A percentile compares a stretch with the other conserved stretches of the same genome.
Evolutionary conservation across 2,888 invertebrate genomes (phyloP).

Genomic region (Rotaria macrura): DNA sequence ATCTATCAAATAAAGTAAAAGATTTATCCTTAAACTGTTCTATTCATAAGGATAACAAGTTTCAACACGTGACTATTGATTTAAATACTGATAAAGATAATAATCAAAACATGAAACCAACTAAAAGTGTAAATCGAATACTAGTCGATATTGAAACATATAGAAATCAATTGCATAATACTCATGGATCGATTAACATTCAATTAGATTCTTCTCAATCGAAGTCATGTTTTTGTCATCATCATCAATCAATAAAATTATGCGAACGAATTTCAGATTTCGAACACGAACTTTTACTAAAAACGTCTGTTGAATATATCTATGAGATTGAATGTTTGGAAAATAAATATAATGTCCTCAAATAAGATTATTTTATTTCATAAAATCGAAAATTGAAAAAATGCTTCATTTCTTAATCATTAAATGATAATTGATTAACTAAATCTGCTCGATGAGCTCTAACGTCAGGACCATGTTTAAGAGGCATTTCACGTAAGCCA

Average conservation of each 20-base stretch:
- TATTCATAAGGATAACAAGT: not conserved
- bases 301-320: not conserved
- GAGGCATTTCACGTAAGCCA: too few relatives aligned
- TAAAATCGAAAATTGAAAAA: too few relatives aligned
- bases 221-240: not conserved
- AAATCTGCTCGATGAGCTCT: too few relatives aligned
- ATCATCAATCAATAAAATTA: not conserved
- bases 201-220: not conserved
- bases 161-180: not conserved
- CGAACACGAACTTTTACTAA: not conserved
- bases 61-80: not conserved
- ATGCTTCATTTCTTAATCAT: too few relatives aligned
- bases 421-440: too few relatives aligned
- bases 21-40: not conserved
- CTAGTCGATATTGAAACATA: not conserved
- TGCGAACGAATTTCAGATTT: not conserved
- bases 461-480: too few relatives aligned
- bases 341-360: not conserved
- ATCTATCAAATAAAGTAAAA: not conserved
- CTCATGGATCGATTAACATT: not conserved
- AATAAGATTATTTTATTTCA: too few relatives aligned
- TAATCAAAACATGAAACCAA: not conserved
- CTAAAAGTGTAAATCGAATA: not conserved
- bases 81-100: not conserved
- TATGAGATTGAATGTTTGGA: not conserved